A percentile compares a stretch with the other conserved stretches of the same genome.
Evolutionary conservation across 2,113 vertebrate species (phyloP).

Genomic region (Tetrax tetrax): DNA sequence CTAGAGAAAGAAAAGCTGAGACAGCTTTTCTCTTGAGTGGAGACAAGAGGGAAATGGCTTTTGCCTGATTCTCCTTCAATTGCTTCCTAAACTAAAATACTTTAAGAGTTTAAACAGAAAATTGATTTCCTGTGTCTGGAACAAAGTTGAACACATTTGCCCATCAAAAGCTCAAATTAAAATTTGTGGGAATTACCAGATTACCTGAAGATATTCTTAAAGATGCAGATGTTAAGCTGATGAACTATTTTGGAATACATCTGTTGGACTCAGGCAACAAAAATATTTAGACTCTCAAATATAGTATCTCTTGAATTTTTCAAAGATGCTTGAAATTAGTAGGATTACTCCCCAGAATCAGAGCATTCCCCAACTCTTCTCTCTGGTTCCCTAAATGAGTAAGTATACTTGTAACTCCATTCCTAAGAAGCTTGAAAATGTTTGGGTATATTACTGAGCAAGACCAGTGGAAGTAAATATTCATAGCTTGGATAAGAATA

Average conservation of each 20-base stretch:
- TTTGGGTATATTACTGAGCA: background rate
- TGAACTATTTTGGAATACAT: background rate
- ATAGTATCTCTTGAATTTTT: background rate
- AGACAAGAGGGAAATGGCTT: background rate
- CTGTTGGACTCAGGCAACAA: background rate
- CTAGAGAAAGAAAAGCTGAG: background rate
- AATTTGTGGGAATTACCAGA: background rate
- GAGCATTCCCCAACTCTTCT: background rate
- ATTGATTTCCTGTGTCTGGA: background rate
- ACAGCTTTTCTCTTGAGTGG: background rate
- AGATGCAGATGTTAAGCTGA: background rate
- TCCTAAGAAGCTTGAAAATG: background rate
- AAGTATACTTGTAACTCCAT: background rate
- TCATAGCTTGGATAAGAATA: background rate
- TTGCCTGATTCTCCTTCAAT: background rate
- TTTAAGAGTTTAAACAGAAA: background rate
- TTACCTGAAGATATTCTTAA: background rate
- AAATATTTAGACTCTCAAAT: background rate
- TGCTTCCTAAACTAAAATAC: background rate
- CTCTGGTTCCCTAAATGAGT: background rate
- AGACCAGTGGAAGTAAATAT: background rate
- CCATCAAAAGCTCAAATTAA: background rate
- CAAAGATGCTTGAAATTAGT: background rate
- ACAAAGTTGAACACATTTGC: background rate
- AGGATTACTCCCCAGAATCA: background rate